Percentiles rank a stretch among this genome's conserved stretches.
Conservation (phyloP, 64 coral and sea anemone species). For the Actinia tenebrosa region DNA sequence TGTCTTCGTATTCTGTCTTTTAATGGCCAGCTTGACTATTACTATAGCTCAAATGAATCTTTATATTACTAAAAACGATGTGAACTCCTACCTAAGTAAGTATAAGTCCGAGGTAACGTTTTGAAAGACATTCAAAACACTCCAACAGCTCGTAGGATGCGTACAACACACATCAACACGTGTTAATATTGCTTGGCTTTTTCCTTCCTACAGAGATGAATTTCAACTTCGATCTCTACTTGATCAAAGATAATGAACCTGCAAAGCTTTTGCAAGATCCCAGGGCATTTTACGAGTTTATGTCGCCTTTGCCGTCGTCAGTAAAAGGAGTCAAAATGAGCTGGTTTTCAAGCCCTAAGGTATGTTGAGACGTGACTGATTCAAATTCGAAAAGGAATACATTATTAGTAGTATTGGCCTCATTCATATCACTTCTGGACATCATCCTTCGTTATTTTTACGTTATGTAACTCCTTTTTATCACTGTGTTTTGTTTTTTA, state of each 20-base stretch:
- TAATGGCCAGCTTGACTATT: neutral
- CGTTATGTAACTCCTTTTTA: neutral
- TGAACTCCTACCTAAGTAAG: constrained; percentile 23
- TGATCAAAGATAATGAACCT: constrained; percentile 18
- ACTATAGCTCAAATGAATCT: neutral
- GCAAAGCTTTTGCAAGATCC: constrained; percentile 6
- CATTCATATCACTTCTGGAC: neutral
- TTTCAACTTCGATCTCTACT: constrained; percentile 18
- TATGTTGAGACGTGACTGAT: constrained; percentile 14
- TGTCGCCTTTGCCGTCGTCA: neutral
- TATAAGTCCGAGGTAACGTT: neutral
- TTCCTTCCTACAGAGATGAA: constrained; percentile 17
- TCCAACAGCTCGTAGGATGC: neutral
- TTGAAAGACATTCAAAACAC: neutral
- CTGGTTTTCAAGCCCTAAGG: constrained; percentile 29
- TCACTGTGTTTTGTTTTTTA: neutral
- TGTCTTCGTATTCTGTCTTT: neutral
- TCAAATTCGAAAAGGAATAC: neutral
- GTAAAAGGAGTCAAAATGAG: constrained; percentile 10
- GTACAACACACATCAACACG: neutral
- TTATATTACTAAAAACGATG: constrained; percentile 10
- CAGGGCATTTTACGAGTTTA: constrained; percentile 31
- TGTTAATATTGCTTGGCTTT: neutral
- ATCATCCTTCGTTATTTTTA: neutral
- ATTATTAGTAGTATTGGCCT: neutral